These are phyloP conservation scores for Psammodynastes pulverulentus DNA, from an alignment of 2,113 vertebrate genomes.

Conservation along the genomic window DNA sequence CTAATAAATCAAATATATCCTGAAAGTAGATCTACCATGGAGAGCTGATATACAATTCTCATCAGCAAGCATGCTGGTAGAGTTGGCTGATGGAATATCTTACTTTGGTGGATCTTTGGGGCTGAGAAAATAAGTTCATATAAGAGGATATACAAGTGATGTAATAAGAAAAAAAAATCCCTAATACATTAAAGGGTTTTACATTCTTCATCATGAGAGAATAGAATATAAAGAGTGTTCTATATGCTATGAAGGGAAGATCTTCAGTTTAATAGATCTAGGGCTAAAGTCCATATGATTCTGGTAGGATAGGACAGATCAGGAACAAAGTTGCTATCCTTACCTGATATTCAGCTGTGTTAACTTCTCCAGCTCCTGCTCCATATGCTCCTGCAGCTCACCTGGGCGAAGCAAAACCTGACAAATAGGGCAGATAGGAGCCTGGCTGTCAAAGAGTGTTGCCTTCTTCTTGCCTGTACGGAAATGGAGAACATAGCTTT, in stretches of 20 bases:
- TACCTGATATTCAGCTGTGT: constrained; percentile 91
- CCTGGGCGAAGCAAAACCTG: constrained; percentile 93
- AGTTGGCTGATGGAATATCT: background rate
- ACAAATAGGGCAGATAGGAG: constrained; percentile 96
- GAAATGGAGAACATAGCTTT: constrained; percentile 36
- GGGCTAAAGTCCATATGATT: background rate
- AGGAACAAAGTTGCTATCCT: constrained; percentile 11
- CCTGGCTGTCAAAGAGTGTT: constrained; percentile 95
- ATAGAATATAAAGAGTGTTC: background rate
- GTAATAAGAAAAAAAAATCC: background rate
- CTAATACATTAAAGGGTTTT: background rate
- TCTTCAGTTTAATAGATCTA: background rate
- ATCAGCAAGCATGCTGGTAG: background rate
- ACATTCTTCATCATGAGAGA: background rate
- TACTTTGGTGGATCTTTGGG: background rate
- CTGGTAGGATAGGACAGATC: background rate
- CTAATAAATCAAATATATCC: background rate
- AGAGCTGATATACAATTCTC: background rate
- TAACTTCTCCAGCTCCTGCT: constrained; percentile 95
- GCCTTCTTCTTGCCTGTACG: constrained; percentile 97
- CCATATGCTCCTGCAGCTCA: constrained; percentile 98
- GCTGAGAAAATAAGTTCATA: background rate
- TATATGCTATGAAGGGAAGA: background rate
- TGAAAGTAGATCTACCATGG: background rate
- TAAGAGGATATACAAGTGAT: background rate